Conservation (phyloP, 2,888 invertebrate species). For the Caenorhabditis sp. region DNA sequence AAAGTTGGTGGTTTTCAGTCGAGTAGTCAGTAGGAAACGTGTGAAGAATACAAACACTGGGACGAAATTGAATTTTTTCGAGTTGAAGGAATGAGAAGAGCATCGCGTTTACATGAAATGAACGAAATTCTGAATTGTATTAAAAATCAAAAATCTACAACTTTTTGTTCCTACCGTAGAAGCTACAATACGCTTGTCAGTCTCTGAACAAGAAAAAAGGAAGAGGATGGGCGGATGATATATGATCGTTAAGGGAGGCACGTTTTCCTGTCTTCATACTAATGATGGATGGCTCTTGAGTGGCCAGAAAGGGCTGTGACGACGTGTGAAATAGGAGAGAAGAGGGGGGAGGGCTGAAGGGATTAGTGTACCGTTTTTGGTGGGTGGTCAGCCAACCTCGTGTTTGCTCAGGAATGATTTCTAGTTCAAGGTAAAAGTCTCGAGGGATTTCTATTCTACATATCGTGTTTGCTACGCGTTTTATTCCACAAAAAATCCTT, state of each 20-base stretch:
- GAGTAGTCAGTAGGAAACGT: too few species aligned
- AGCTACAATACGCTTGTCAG: too few species aligned
- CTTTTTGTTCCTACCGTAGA: too few species aligned
- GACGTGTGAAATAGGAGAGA: constrained; percentile 47
- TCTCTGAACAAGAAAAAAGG: not conserved
- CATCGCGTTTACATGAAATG: not conserved
- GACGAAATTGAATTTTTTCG: too few species aligned
- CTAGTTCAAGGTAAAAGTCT: constrained; percentile 8
- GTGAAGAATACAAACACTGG: too few species aligned
- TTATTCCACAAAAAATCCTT: too few species aligned
- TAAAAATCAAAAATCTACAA: not conserved
- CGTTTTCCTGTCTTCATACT: constrained; percentile 43
- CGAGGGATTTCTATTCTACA: too few species aligned
- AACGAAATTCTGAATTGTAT: too few species aligned
- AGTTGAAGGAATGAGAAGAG: not conserved
- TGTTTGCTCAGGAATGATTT: not conserved
- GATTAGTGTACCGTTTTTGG: not conserved
- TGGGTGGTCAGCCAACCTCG: too few species aligned
- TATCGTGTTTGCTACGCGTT: too few species aligned
- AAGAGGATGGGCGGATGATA: constrained; percentile 17
- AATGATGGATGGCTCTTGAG: constrained; percentile 52
- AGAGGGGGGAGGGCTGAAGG: not conserved
- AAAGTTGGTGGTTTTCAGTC: not conserved
- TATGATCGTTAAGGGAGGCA: constrained; percentile 31
- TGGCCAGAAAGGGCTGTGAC: constrained; percentile 26